Percentiles rank a stretch among this genome's conserved stretches.
phyloP scores from a whole-genome alignment of 2,797 vertebrate species.

The Esox masquinongy region DNA sequence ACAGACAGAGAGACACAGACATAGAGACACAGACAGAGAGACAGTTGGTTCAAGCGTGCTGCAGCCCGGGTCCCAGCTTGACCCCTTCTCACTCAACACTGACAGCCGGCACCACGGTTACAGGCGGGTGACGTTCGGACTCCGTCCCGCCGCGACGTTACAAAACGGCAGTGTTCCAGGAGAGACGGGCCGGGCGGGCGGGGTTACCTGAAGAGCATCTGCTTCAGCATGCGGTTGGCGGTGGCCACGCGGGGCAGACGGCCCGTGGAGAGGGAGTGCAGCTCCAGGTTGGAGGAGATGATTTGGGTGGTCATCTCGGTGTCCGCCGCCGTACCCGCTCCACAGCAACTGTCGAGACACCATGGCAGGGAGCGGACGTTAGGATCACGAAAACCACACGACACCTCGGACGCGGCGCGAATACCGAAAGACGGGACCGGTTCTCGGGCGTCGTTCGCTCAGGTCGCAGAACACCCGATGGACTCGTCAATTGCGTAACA shows the following conservation, averaged over 20 bases:
- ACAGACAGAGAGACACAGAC: background rate
- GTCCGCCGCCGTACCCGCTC: conserved; percentile 96
- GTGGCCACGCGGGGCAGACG: conserved; percentile 91
- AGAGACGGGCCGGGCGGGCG: background rate
- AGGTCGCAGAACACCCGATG: background rate
- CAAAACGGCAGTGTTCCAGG: too few relatives aligned
- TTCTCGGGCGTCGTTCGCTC: background rate
- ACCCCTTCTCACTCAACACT: too few relatives aligned
- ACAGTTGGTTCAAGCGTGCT: too few relatives aligned
- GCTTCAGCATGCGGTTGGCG: conserved; percentile 95
- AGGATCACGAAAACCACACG: background rate
- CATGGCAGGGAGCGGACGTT: conserved; percentile 1
- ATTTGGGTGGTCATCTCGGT: conserved; percentile 98
- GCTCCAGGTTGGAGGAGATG: conserved; percentile 97
- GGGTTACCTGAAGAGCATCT: conserved; percentile 93
- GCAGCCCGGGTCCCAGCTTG: too few relatives aligned
- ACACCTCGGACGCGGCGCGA: background rate
- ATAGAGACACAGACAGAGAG: too few relatives aligned
- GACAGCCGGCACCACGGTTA: too few relatives aligned
- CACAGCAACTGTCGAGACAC: conserved; percentile 84
- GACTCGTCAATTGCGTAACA: background rate
- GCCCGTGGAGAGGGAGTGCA: conserved; percentile 91
- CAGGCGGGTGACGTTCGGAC: too few relatives aligned
- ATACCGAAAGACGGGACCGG: background rate
- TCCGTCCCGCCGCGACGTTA: too few relatives aligned